Conservation (phyloP, 1,140 invertebrate species). For the Trigoniulus corallinus region DNA sequence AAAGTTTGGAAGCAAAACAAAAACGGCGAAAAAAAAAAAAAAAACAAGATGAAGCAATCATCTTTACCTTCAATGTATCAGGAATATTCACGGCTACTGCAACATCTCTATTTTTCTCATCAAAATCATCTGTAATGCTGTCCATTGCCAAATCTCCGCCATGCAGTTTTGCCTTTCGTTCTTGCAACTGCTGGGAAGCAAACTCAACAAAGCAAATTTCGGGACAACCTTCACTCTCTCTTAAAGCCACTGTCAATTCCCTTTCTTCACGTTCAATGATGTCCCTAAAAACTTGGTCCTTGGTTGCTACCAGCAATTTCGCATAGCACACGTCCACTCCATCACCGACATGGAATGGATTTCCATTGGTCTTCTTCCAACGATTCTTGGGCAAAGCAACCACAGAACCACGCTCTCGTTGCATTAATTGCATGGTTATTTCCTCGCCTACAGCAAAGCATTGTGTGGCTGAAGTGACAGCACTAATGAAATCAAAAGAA, state of each 20-base stretch:
- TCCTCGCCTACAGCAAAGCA: slow-evolving; percentile 45
- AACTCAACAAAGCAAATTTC: slow-evolving; percentile 72
- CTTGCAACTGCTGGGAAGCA: too few relatives aligned
- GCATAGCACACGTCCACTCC: slow-evolving; percentile 37
- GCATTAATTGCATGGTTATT: slow-evolving; percentile 72
- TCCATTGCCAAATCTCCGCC: too few relatives aligned
- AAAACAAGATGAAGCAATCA: too few relatives aligned
- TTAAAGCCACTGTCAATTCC: slow-evolving; percentile 42
- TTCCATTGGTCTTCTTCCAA: slow-evolving; percentile 3
- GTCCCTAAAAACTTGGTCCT: slow-evolving; percentile 39
- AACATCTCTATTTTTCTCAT: too few relatives aligned
- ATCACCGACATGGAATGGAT: slow-evolving; percentile 8
- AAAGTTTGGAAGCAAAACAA: too few relatives aligned
- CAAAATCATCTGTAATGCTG: too few relatives aligned
- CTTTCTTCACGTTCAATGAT: slow-evolving; percentile 54
- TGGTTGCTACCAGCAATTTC: slow-evolving; percentile 57
- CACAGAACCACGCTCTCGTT: slow-evolving; percentile 56
- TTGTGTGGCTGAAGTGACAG: slow-evolving; percentile 36
- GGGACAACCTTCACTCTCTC: slow-evolving; percentile 46
- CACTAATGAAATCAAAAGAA: slow-evolving; percentile 26
- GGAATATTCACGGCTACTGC: too few relatives aligned
- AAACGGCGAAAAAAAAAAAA: too few relatives aligned
- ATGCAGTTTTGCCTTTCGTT: too few relatives aligned
- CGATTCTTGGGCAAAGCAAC: slow-evolving; percentile 39
- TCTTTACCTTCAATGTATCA: too few relatives aligned